Evolutionary conservation across 1,140 invertebrate species (phyloP), one percentile per base, ranked within the genome.

Genomic region (Paraescarpia echinospica): DNA sequence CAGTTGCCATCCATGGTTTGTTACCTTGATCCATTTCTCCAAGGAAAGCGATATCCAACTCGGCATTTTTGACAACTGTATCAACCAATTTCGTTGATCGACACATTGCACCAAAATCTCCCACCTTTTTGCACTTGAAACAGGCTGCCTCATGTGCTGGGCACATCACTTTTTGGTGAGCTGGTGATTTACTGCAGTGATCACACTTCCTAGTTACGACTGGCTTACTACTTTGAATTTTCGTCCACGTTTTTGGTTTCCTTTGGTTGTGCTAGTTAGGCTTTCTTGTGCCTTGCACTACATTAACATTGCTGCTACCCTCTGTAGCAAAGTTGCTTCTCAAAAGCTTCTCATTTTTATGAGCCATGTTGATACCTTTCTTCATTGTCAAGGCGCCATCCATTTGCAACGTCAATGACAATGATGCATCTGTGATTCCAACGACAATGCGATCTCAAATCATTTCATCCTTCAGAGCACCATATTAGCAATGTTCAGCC

Each of bases 71-170:
- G n/a, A n/a, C n/a, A 33, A 90, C 35, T 90, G 27, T 33, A 31
- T 90, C 89, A 31, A 90, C 89, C 18, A 12, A 6, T 41, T 41
- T 41, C 41, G 41, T 12, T 41, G 41, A 41, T 41, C 41, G 41
- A 41, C 41, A 41, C 41, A 41, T 41, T 41, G 41, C 41, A 41
- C 41, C 12, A 41, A 41, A 41, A 41, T 6, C 4, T 41, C 41
- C 41, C 41, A 41, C 41, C 41, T 41, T 41, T 41, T 41, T 41
- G 41, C 41, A 90, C 89, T 90, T 90, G 89, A 90, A 90, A 41
- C 41, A 41, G 41, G 41, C 41, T 41, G 41, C 41, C 4, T 41
- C 41, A 41, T 12, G 41, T 41, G 41, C 41, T 41, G 41, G 41
- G 12, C 41, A 41, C 12, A 41, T 41, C 41, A 12, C 12, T 41